Evolutionary conservation across 2,113 vertebrate species (phyloP), one percentile per base, ranked within the genome.

Genomic region (Paraplagusia blochii): DNA sequence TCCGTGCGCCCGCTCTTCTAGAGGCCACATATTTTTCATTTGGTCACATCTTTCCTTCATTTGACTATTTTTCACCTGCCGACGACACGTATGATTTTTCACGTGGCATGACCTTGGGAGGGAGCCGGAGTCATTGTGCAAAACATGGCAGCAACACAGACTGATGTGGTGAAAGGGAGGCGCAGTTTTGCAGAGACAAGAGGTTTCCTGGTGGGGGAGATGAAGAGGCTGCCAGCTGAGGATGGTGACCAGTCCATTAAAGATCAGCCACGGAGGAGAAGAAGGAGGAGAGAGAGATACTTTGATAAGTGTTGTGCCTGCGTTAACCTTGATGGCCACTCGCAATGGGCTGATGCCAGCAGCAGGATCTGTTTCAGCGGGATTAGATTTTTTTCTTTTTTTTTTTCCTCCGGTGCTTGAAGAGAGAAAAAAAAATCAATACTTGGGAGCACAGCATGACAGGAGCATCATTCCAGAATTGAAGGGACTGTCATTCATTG

Each of bases 301-400:
- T 93, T 95, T 94, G 93, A 95, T 95, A 94, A 97, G 95, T 95
- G 92, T 91, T 92, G 88, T 89, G 88, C 91, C 92, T 93, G 90
- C 84, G 91, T 94, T 95, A 96, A 96, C 95, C 95, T 97, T 97
- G 94, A 93, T 94, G 91, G 91, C 90, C 90, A 83, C 90, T 67
- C 57, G 83, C 77, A 63, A 42, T 67, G 74, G 73, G 69, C 72
- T 58, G 54, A 55, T 65, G 84, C 87, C 85, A 90, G 90, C 85
- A 87, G 72, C 59, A 58, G 39, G 90, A 56, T 93, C 90, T 90
- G 90, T 93, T 94, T 94, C 91, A 85, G 90, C 91, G 91, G 92
- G 92, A 89, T 92, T 91, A 80, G 79, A 89, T 94, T 84, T 73
- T 90, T 50, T 33, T 33, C 62, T 53, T 47, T 11, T 34, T 54